Conservation (phyloP, 2,888 invertebrate species). For the Stratiomys singularior region DNA sequence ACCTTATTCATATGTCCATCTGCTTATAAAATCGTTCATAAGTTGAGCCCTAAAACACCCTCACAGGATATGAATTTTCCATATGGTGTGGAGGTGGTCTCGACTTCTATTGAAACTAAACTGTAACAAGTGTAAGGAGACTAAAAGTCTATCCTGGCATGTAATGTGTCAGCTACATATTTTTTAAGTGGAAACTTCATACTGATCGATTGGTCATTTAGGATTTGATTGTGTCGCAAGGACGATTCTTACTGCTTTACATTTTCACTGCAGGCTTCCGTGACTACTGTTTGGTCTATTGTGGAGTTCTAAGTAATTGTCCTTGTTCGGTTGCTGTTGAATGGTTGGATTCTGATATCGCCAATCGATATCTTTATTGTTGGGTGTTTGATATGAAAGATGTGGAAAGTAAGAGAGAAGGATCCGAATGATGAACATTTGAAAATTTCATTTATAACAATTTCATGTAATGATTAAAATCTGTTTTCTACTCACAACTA, state of each 20-base stretch:
- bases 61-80: neutral
- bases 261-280: neutral
- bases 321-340: neutral
- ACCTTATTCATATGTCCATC: neutral
- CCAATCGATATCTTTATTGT: too few species aligned
- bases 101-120: too few species aligned
- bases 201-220: slow-evolving; percentile 42
- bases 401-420: too few species aligned
- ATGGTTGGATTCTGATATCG: too few species aligned
- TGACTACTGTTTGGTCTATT: neutral
- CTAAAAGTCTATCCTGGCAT: too few species aligned
- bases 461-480: too few species aligned
- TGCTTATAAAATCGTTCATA: neutral
- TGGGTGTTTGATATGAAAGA: too few species aligned
- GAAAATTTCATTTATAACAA: too few species aligned
- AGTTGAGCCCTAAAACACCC: neutral
- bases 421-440: too few species aligned
- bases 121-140: too few species aligned
- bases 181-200: neutral
- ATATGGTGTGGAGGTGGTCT: neutral
- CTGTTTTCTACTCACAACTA: too few species aligned
- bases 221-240: slow-evolving; percentile 7
- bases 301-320: slow-evolving; percentile 10
- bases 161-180: too few species aligned
- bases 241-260: neutral